These are phyloP conservation scores for Chamaea fasciata DNA, from an alignment of 2,113 vertebrate genomes.

Conservation along the genomic window DNA sequence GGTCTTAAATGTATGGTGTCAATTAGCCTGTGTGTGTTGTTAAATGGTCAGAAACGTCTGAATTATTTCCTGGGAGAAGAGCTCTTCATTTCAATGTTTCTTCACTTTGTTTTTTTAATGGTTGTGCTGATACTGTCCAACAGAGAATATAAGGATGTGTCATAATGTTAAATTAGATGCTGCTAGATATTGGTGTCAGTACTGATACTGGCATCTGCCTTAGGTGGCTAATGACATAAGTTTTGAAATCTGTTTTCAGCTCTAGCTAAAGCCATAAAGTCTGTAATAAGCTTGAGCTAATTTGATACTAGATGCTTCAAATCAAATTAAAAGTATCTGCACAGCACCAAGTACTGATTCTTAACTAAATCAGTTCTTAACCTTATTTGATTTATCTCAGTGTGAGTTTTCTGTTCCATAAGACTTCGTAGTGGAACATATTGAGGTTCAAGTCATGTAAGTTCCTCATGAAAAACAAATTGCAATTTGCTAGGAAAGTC, in stretches of 20 bases:
- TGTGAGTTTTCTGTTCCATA: neutral
- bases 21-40: neutral
- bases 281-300: neutral
- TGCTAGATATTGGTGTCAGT: neutral
- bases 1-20: neutral
- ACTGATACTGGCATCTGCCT: neutral
- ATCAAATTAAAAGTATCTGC: neutral
- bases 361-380: slow-evolving; percentile 16
- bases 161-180: neutral
- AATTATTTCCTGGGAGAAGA: neutral
- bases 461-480: neutral
- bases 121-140: neutral
- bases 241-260: neutral
- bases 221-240: neutral
- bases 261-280: neutral
- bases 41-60: neutral
- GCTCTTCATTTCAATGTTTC: neutral
- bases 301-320: neutral
- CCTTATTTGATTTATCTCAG: neutral
- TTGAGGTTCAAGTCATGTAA: neutral
- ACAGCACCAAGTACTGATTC: neutral
- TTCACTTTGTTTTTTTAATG: neutral
- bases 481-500: neutral
- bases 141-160: neutral
- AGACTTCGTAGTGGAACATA: neutral